Evolutionary conservation across 1,140 invertebrate species (phyloP), one percentile per base, ranked within the genome.

Genomic region (Nixonia krombeini): DNA sequence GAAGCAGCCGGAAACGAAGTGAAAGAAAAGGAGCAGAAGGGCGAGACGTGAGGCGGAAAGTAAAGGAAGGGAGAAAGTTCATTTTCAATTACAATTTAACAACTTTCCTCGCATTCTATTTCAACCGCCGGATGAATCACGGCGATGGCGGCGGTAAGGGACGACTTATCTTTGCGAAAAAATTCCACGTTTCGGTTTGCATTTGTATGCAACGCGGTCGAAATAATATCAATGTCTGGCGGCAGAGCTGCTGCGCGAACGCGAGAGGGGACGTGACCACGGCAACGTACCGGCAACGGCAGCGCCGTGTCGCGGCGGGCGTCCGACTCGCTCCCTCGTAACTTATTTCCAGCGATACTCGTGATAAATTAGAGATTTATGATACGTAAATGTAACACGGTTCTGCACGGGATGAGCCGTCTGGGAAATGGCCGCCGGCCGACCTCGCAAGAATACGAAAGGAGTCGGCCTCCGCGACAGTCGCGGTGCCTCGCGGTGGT

Each of bases 351-450:
- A 31, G 52, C 58, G 56, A 66, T 67, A 64, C 42, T 21, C 15
- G 51, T 63, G 72, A 74, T 70, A 72, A 74, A 72, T 72, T 74
- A 70, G 45, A 74, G 66, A 72, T 74, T 74, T 70, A 74, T 68
- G 59, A 74, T 74, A 70, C 59, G 65, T 45, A 67, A 72, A 74
- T 64, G 59, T 70, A 64, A 66, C 41, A 67, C 66, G 69, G 66
- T 62, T 69, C 55, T 51, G 42, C 45, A 16, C 29, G 23, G 56
- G 52, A 69, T 51, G 55, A 63, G 53, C 46, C 47, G 57, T 52
- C 46, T 44, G 21, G 45, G 40, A 46, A 41, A 45, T 35, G 40
- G 9, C 2, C 10, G 18, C 37, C 37, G 8, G 16, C 21, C 6
- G 6, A 21, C 21, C 2, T 21, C 21, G 21, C 6, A 21, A 21